Conservation (phyloP, 1,140 invertebrate genomes). For the Dendroctonus valens region DNA sequence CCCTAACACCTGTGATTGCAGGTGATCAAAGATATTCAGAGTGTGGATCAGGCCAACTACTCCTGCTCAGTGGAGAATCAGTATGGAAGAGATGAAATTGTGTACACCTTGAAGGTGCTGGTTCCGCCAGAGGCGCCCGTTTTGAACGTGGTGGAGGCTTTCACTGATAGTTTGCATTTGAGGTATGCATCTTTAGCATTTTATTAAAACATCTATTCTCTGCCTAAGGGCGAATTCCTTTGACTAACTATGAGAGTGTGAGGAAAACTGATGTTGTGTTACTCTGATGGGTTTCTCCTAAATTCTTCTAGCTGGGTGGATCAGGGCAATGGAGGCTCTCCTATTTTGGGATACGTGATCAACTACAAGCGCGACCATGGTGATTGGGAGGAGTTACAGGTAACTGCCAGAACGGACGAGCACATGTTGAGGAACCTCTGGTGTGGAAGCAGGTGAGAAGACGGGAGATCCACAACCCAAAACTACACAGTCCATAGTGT, state of each 20-base stretch:
- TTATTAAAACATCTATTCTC: no score
- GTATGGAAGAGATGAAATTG: conserved; percentile 81
- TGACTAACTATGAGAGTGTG: no score
- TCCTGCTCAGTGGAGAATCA: conserved; percentile 82
- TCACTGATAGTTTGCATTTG: conserved; percentile 66
- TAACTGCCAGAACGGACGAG: conserved; percentile 73
- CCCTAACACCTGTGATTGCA: conserved; percentile 1
- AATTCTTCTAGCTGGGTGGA: conserved; percentile 49
- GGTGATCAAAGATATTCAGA: conserved; percentile 70
- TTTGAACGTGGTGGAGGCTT: conserved; percentile 67
- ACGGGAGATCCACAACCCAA: no score
- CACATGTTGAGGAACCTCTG: conserved; percentile 77
- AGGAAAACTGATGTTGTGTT: no score
- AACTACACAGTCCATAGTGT: no score
- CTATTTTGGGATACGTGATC: conserved; percentile 77
- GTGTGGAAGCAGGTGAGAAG: conserved; percentile 72
- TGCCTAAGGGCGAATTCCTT: no score
- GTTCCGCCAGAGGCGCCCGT: conserved; percentile 68
- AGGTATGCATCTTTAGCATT: no score
- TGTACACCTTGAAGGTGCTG: conserved; percentile 66
- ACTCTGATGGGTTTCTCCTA: no score
- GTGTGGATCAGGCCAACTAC: conserved; percentile 85
- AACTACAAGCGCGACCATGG: conserved; percentile 86
- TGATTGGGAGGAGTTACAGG: conserved; percentile 84
- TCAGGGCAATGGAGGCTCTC: conserved; percentile 68